Percentiles rank a stretch among this genome's conserved stretches.
phyloP scores from a whole-genome alignment of 1,140 invertebrate genomes.

The Chlorops oryzae region DNA sequence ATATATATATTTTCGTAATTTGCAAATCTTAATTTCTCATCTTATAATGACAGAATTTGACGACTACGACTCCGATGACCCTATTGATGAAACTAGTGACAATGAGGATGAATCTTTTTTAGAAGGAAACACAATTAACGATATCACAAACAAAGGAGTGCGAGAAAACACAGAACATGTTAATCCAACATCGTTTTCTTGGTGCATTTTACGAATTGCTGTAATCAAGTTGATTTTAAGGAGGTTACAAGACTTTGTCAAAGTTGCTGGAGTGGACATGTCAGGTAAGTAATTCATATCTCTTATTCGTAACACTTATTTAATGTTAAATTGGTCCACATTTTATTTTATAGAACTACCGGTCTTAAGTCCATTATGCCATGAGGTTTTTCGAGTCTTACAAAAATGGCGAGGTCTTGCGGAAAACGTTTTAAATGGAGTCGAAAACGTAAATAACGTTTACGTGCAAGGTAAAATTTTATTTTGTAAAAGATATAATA shows the following conservation, averaged over 20 bases:
- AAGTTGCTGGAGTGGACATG: constrained; percentile 83
- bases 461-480: no score
- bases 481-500: no score
- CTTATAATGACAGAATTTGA: constrained; percentile 67
- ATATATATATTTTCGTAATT: no score
- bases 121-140: constrained; percentile 36
- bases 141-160: constrained; percentile 49
- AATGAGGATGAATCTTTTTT: constrained; percentile 75
- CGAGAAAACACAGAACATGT: constrained; percentile 80
- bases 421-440: constrained; percentile 47
- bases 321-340: constrained; percentile 68
- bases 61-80: constrained; percentile 86
- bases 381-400: constrained; percentile 77
- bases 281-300: constrained; percentile 59
- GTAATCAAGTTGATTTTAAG: constrained; percentile 75
- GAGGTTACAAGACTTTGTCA: constrained; percentile 64
- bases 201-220: constrained; percentile 87
- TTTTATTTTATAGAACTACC: constrained; percentile 73
- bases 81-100: constrained; percentile 69
- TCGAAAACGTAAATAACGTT: constrained; percentile 75
- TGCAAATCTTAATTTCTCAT: no score
- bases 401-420: constrained; percentile 76
- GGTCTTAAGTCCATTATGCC: constrained; percentile 87
- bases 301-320: constrained; percentile 20
- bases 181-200: constrained; percentile 89